Evolutionary conservation across 2,888 invertebrate species (phyloP).

Genomic region (Noctua fimbriata): DNA sequence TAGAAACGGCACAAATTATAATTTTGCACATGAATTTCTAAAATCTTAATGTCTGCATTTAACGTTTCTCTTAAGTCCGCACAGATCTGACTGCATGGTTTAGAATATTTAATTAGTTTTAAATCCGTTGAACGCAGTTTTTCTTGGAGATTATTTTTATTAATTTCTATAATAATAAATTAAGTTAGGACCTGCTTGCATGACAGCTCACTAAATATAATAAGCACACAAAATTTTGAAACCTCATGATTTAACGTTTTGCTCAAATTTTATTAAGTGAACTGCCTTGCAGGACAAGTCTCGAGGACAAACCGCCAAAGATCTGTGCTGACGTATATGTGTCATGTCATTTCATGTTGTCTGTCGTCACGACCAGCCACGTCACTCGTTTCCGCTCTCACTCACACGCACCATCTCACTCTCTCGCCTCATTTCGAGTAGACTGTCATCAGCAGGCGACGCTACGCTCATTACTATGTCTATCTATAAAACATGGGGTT

Average conservation of each 20-base stretch:
- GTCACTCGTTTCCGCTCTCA: constrained; percentile 89
- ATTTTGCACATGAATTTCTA: constrained; percentile 3
- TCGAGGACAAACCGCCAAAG: constrained; percentile 21
- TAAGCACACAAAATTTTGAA: neutral
- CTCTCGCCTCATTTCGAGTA: constrained; percentile 86
- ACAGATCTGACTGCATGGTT: constrained; percentile 51
- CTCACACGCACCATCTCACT: constrained; percentile 89
- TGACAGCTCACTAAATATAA: constrained; percentile 31
- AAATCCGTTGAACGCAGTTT: neutral
- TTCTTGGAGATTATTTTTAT: neutral
- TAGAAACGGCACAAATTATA: neutral
- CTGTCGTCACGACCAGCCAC: constrained; percentile 84
- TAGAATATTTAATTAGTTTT: neutral
- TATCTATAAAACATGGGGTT: neutral
- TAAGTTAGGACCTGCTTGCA: neutral
- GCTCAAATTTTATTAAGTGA: constrained; percentile 13
- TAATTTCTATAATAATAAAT: neutral
- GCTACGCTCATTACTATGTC: constrained; percentile 68
- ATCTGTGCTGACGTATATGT: constrained; percentile 67
- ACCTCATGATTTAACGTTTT: neutral
- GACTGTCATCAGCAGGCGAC: constrained; percentile 74
- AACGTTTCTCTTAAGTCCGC: constrained; percentile 54
- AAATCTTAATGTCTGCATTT: constrained; percentile 58
- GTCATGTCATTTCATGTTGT: constrained; percentile 78
- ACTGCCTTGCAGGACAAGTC: constrained; percentile 38